Evolutionary conservation across 2,888 invertebrate species (phyloP).

Genomic region (Elysia crispata): DNA sequence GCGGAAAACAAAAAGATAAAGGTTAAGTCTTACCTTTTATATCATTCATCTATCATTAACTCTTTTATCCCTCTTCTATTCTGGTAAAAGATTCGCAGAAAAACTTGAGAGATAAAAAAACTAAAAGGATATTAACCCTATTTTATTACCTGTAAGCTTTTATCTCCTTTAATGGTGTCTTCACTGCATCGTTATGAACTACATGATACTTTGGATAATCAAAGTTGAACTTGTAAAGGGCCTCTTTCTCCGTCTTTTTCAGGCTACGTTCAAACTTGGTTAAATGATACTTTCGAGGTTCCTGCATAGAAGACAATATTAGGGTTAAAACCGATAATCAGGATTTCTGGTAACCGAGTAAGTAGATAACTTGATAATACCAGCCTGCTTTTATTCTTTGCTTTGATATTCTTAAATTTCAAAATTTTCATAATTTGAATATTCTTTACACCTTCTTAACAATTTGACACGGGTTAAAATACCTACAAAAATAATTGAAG

Average conservation of each 20-base stretch:
- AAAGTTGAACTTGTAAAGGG: constrained; percentile 67
- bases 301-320: neutral
- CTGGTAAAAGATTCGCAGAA: no score
- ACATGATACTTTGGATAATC: constrained; percentile 69
- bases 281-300: constrained; percentile 32
- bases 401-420: no score
- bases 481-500: no score
- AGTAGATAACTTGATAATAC: no score
- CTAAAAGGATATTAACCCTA: no score
- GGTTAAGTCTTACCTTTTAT: neutral
- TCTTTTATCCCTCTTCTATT: neutral
- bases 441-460: no score
- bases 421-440: no score
- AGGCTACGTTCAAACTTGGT: constrained; percentile 15
- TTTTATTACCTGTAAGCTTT: constrained; percentile 46
- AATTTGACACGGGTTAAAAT: no score
- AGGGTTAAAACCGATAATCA: neutral
- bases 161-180: constrained; percentile 46
- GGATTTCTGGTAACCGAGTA: no score
- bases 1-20: no score
- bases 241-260: constrained; percentile 65
- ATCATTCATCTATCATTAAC: neutral
- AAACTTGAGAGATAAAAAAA: no score
- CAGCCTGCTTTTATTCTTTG: no score
- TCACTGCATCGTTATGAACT: constrained; percentile 56